phyloP scores from a whole-genome alignment of 1,140 invertebrate species.

The Gonioctena quinquepunctata region DNA sequence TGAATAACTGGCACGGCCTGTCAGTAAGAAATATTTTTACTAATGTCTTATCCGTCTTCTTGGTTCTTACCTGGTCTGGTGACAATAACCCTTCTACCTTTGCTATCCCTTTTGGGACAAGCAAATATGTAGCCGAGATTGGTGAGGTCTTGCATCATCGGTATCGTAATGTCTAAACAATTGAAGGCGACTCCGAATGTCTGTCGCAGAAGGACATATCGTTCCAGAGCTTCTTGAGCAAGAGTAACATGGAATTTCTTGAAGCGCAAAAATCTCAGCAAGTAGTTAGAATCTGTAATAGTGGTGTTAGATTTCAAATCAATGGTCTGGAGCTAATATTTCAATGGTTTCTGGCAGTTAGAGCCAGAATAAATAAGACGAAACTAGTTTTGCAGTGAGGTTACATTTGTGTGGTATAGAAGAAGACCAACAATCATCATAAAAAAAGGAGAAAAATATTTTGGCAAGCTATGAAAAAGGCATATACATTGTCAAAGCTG shows the following conservation, averaged over 20 bases:
- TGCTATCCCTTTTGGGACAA: slow-evolving; percentile 74
- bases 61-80: slow-evolving; percentile 70
- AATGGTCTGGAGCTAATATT: no score
- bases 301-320: no score
- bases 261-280: slow-evolving; percentile 77
- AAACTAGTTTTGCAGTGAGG: no score
- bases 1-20: no score
- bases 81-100: slow-evolving; percentile 77
- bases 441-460: no score
- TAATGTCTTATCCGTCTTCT: slow-evolving; percentile 22
- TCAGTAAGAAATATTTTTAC: no score
- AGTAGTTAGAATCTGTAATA: slow-evolving; percentile 59
- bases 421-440: no score
- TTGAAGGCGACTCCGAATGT: slow-evolving; percentile 73
- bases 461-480: no score
- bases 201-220: slow-evolving; percentile 79
- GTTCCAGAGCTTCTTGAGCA: slow-evolving; percentile 78
- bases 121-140: slow-evolving; percentile 78
- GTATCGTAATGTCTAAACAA: slow-evolving; percentile 71
- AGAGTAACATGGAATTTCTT: slow-evolving; percentile 84
- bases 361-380: no score
- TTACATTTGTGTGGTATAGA: no score
- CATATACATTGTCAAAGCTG: no score
- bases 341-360: no score
- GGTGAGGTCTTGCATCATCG: slow-evolving; percentile 71